Base-by-base conservation (phyloP, 2,797 vertebrate species). In the Falco berigora region DNA sequence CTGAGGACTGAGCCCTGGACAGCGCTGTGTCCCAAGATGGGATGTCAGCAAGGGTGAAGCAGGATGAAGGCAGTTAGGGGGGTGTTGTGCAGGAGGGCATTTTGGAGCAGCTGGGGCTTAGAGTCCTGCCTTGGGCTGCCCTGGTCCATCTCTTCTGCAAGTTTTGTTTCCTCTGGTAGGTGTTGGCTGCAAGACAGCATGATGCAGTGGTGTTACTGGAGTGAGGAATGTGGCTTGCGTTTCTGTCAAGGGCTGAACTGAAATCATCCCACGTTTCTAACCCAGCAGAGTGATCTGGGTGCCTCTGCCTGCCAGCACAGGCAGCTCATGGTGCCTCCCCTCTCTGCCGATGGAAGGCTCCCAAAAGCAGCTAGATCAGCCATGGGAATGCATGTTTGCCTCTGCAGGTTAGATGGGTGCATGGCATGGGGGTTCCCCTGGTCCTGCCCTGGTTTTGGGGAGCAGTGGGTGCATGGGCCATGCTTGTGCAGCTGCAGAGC, bases 1-100 rank as follows among this genome's bases (percentile, higher is more conserved):
- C 32, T 9, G 22, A 83, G 42, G 32, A 18, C 8, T 10, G 61
- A 36, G 38, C 20, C 14, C 44, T 27, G 16, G 69, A 32, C 63
- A 72, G 53, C 1, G 2, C 73, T 42, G 20, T 59, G 62, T 67
- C 92, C 77, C 1, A 1, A 6, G 34, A 0, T 0, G 18, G 53
- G 49, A 2, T 20, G 58, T 27, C 62, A n/a, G 64, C 1, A 5
- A 36, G 46, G 22, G 8, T 53, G 52, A 64, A 42, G 34, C 34
- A 67, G 66, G 53, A 55, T 0, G 6, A 34, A 82, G 30, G 44
- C 44, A 52, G 30, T 13, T n/a, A 24, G 25, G 36, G 64, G 38
- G 7, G 52, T 15, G 58, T 81, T 14, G 3, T 58, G n/a, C 36
- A 44, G 42, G 56, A 63, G 23, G 13, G 9, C 0, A 1, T 68